Evolutionary conservation across 2,113 vertebrate genomes (phyloP), one percentile per base, ranked within the genome.

Genomic region (Lampris megalopsis): DNA sequence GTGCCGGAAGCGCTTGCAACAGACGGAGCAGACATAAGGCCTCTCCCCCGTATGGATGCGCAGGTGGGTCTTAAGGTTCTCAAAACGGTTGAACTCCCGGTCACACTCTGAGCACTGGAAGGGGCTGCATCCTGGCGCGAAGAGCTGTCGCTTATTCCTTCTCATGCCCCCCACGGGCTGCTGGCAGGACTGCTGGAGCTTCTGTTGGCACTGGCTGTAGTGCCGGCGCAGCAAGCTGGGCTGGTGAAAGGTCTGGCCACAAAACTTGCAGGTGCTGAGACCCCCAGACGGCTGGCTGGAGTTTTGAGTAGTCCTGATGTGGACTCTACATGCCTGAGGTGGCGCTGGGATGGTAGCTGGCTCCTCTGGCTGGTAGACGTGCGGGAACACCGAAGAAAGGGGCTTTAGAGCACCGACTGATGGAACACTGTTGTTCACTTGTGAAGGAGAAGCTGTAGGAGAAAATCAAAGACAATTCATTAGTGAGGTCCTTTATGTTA

Each of bases 11-110:
- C 89, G 87, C 74, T 91, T 92, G 1, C 87, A 88, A 73, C 94
- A 94, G 0, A 93, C 90, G 0, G 91, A 89, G 80, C 93, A 94
- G 42, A 84, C 83, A 74, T 89, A 94, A 0, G 93, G 94, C 45
- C 91, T 86, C 73, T 94, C 93, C 5, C 94, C 93, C 0, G 92
- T 94, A 84, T 94, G 94, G 59, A 94, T 94, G 62, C 91, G 92
- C 10, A 93, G 86, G 79, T 94, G 93, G 1, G 93, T 94, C 80
- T 94, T 94, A 58, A 94, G 88, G 83, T 94, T 94, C 70, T 93
- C 92, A 90, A 92, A 69, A 73, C 92, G 92, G 82, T 94, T 93
- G 79, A 94, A 94, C 75, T 93, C 92, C 6, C 92, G 83, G 69
- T 85, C 86, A 62, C 94, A 94, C 71, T 85, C 90, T 0, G 73